Evolutionary conservation across 2,797 vertebrate genomes (phyloP).

Genomic region (Pipistrellus pipistrellus): DNA sequence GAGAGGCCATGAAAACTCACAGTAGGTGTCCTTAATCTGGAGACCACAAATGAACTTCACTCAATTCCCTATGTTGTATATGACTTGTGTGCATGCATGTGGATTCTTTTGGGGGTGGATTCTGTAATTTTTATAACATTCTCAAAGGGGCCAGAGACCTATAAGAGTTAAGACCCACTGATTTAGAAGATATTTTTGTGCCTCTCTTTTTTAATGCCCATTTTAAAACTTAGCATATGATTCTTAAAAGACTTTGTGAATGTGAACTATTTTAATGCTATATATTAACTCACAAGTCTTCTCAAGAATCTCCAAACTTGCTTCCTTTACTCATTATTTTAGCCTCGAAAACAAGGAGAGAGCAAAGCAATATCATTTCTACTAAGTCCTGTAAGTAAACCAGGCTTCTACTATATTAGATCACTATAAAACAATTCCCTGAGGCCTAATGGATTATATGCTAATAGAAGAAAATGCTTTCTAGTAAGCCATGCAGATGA

Average conservation of each 20-base stretch:
- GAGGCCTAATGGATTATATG: slow-evolving; percentile 61
- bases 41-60: background rate
- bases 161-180: background rate
- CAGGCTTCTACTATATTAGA: slow-evolving; percentile 54
- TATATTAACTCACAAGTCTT: background rate
- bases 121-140: background rate
- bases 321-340: slow-evolving; percentile 12
- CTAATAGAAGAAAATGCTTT: slow-evolving; percentile 75
- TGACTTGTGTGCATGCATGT: too few species aligned
- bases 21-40: background rate
- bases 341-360: slow-evolving; percentile 34
- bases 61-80: background rate
- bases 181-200: background rate
- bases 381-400: slow-evolving; percentile 67
- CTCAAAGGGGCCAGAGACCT: background rate
- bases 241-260: slow-evolving; percentile 15
- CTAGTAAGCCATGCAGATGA: slow-evolving; percentile 70
- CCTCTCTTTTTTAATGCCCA: background rate
- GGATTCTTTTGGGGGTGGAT: background rate
- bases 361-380: slow-evolving; percentile 49
- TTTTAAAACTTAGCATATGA: slow-evolving; percentile 29
- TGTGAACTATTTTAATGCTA: background rate
- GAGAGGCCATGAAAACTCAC: background rate
- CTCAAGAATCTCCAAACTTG: background rate
- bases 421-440: slow-evolving; percentile 72